Conservation (phyloP, 2,888 invertebrate species). For the Aphodius sticticus region DNA sequence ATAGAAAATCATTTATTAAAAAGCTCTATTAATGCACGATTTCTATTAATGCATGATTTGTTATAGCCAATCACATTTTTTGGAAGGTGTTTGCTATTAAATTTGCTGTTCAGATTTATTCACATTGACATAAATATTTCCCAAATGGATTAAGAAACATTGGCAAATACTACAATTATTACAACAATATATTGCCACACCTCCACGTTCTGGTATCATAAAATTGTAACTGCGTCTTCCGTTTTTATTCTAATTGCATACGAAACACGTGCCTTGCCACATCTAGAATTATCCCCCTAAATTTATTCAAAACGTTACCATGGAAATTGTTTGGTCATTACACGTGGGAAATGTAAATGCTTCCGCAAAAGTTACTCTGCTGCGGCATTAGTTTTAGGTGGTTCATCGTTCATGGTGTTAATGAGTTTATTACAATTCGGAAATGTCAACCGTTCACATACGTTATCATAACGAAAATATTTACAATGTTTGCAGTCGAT, state of each 20-base stretch:
- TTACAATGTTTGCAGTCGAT: slow-evolving; percentile 64
- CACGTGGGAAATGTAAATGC: neutral
- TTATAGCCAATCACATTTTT: too few relatives aligned
- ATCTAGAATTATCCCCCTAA: slow-evolving; percentile 12
- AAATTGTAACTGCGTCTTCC: too few relatives aligned
- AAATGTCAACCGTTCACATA: slow-evolving; percentile 73
- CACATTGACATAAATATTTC: too few relatives aligned
- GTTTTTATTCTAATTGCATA: neutral
- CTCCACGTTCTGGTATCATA: too few relatives aligned
- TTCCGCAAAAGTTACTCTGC: neutral
- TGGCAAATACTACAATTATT: too few relatives aligned
- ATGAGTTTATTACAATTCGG: neutral
- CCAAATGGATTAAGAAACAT: too few relatives aligned
- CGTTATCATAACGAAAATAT: slow-evolving; percentile 74
- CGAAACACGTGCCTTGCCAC: neutral
- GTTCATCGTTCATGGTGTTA: neutral
- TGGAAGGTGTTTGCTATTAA: too few relatives aligned
- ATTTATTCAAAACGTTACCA: slow-evolving; percentile 31
- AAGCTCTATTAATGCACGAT: too few relatives aligned
- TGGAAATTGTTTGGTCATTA: slow-evolving; percentile 28
- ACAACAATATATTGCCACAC: too few relatives aligned
- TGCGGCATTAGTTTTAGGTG: neutral
- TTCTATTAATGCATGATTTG: too few relatives aligned
- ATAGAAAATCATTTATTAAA: too few relatives aligned
- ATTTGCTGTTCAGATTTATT: too few relatives aligned